phyloP scores from a whole-genome alignment of 2,888 invertebrate genomes.

The Drosophila multiciliata region DNA sequence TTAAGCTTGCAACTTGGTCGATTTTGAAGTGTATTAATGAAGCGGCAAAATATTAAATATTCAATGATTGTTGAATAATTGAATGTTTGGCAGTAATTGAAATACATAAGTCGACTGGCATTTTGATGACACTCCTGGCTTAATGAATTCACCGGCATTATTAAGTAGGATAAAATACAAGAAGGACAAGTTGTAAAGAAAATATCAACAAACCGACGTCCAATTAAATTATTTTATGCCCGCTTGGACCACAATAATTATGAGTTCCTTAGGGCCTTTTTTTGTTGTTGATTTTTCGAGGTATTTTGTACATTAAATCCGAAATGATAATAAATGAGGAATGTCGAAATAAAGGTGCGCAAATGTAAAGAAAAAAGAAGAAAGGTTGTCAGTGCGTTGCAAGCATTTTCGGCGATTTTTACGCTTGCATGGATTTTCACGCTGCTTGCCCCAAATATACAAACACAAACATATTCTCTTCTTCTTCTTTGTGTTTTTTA shows the following conservation, averaged over 20 bases:
- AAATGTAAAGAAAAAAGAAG: constrained; percentile 19
- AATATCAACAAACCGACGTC: constrained; percentile 15
- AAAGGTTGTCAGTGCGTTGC: constrained; percentile 21
- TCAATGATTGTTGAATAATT: neutral
- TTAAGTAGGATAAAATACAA: constrained; percentile 7
- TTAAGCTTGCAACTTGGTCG: neutral
- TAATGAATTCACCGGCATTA: constrained; percentile 23
- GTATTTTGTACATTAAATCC: constrained; percentile 21
- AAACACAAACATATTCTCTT: constrained; percentile 4
- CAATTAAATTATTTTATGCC: constrained; percentile 38
- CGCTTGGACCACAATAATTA: constrained; percentile 32
- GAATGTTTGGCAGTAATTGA: neutral
- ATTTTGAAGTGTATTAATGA: neutral
- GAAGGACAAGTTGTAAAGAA: constrained; percentile 8
- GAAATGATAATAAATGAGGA: constrained; percentile 12
- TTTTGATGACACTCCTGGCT: constrained; percentile 19
- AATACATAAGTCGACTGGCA: neutral
- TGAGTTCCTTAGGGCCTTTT: constrained; percentile 15
- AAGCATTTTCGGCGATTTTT: constrained; percentile 59
- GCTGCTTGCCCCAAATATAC: constrained; percentile 11
- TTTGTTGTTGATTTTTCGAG: constrained; percentile 12
- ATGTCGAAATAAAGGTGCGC: constrained; percentile 24
- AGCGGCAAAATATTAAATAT: neutral
- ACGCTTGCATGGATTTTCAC: constrained; percentile 64
- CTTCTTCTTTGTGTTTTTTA: constrained; percentile 4